A percentile compares a stretch with the other conserved stretches of the same genome.
Evolutionary conservation across 1,140 invertebrate genomes (phyloP).

Genomic region (Eupeodes corollae): DNA sequence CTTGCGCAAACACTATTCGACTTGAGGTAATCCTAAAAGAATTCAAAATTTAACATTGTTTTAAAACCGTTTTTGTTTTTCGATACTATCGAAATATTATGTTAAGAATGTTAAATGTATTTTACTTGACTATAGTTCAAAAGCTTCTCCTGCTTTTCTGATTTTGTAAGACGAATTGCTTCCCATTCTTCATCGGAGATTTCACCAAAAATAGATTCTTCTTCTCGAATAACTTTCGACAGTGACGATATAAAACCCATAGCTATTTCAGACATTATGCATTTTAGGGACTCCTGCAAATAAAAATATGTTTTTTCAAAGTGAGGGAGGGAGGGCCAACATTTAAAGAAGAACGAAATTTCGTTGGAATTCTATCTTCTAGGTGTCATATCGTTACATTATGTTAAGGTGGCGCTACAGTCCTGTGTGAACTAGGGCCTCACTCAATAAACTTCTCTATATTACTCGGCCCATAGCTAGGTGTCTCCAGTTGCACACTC

Average conservation of each 20-base stretch:
- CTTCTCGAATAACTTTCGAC: conserved; percentile 51
- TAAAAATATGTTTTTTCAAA: too few relatives aligned
- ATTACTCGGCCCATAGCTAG: too few relatives aligned
- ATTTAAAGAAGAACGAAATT: too few relatives aligned
- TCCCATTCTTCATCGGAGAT: conserved; percentile 75
- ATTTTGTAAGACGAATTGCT: conserved; percentile 54
- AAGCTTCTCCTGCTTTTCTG: conserved; percentile 48
- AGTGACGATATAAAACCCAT: conserved; percentile 49
- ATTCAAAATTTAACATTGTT: not conserved
- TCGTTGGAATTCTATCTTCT: too few relatives aligned
- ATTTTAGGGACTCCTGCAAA: conserved; percentile 20
- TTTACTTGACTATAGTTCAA: conserved; percentile 40
- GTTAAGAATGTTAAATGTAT: not conserved
- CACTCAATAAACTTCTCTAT: too few relatives aligned
- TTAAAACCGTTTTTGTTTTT: not conserved
- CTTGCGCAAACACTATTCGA: conserved; percentile 57
- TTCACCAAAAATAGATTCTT: conserved; percentile 55
- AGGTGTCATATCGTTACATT: too few relatives aligned
- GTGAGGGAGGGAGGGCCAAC: too few relatives aligned
- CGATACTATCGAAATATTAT: not conserved
- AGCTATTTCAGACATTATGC: conserved; percentile 45
- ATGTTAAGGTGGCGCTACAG: too few relatives aligned
- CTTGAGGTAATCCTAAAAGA: conserved; percentile 21
- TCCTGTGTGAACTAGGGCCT: too few relatives aligned
- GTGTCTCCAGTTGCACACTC: too few relatives aligned